Base-by-base conservation (phyloP, 2,888 invertebrate species). In the Ochropleura leucogaster region DNA sequence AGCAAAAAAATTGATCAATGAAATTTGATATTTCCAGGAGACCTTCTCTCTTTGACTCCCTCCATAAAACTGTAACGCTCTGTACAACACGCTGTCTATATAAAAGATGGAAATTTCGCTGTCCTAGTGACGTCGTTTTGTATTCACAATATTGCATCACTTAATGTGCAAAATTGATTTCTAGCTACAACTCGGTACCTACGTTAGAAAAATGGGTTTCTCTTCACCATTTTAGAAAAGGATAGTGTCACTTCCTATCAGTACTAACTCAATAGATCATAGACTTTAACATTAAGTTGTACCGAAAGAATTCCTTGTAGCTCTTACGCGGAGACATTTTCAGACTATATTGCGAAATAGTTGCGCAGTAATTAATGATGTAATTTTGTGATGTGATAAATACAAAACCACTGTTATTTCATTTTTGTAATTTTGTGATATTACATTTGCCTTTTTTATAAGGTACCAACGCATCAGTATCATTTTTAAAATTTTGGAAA, bases 101-200 rank as follows among this genome's bases (percentile, higher is more conserved):
- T 62, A 74, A 4, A 59, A 60, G n/a, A 12, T 10, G 40, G 80
- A 2, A 74, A 74, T 30, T 30, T 30, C 30, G 30, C 30, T 30
- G 30, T 30, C 30, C 30, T 30, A 30, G 30, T 30, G 30, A 30
- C 30, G 30, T 30, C 30, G 30, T 30, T 30, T 30, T 53, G 62
- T 77, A 60, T 55, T 80, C 4, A 0, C 12, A 55, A 80, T 20
- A n/a, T 74, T 77, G 77, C 80, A 8, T 66, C 77, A 77, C 47
- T 12, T 49, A 46, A 30, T 30, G 30, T 30, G 30, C 44, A 4
- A 40, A 72, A 8, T 44, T 8, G 44, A 30, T 53, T 8, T n/a
- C 2, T 5, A n/a, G 16, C 12, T 40, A 12, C 12, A 40, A 16
- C 40, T 53, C 12, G 0, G 6, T 42, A 53, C 1, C 6, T 49